phyloP scores from a whole-genome alignment of 2,113 vertebrate genomes.

The Myotis brandtii region DNA sequence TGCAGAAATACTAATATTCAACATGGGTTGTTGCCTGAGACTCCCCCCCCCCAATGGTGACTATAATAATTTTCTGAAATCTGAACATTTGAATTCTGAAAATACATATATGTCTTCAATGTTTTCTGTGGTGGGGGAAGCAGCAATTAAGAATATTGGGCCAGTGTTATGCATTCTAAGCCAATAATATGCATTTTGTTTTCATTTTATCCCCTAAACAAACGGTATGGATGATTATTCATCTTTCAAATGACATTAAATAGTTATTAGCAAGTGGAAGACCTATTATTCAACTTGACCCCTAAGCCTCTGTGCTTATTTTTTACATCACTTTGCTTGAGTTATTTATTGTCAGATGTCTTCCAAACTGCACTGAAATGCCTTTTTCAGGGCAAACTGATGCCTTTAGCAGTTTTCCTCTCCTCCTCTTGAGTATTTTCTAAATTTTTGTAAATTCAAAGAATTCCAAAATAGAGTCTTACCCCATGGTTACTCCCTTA shows the following conservation, averaged over 20 bases:
- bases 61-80: background rate
- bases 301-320: background rate
- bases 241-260: background rate
- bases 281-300: background rate
- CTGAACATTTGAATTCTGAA: background rate
- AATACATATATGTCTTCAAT: background rate
- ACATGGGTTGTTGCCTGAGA: background rate
- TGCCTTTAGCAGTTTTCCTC: background rate
- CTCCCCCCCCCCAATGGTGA: fast-evolving
- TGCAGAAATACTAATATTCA: constrained; percentile 11
- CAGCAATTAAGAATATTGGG: background rate
- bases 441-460: background rate
- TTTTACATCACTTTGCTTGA: background rate
- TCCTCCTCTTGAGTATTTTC: background rate
- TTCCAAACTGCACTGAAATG: background rate
- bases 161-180: background rate
- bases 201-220: background rate
- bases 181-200: background rate
- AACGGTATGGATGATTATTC: background rate
- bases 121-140: background rate
- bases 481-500: background rate
- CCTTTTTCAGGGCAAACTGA: background rate
- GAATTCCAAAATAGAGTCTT: background rate
- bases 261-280: background rate
- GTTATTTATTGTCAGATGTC: background rate